Evolutionary conservation across 2,888 invertebrate genomes (phyloP), one percentile per base, ranked within the genome.

Genomic region (Tenthredo notha): DNA sequence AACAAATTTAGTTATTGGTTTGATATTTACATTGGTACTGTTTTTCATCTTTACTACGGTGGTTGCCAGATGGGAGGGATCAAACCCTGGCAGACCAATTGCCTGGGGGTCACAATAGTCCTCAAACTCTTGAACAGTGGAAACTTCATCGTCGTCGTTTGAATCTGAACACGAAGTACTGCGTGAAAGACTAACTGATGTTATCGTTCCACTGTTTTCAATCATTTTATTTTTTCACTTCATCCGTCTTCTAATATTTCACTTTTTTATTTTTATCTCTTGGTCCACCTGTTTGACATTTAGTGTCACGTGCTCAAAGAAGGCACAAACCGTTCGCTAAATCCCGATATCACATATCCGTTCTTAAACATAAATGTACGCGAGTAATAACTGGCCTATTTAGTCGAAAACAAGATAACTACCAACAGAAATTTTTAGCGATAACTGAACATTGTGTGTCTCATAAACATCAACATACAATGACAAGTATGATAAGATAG

Each of bases 1-100:
- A 12, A 94, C 94, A 6, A 95, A 94, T 85, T 95, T 94, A 84
- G 94, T 94, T 91, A 94, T 94, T 37, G 94, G 94, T 1, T 94
- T 95, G 84, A 95, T 94, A 37, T 94, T 94, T 72, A 95, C 94
- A 89, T 94, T 94, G 86, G 91, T 93, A 0, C 94, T 95, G 88
- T 94, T 93, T 33, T 94, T 94, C 29, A 95, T 88, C 87, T 94
- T 94, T 37, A 95, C 93, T 89, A 93, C 84, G 92, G 91, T 15
- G 92, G 87, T 90, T 6, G 40, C 12, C 77, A 75, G 72, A 74
- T 40, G 10, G 2, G 40, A n/a, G 0, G 40, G 43, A 58, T 84
- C 84, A 4, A 84, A 50, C n/a, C 25, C 40, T 58, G 84, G 58
- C 18, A 84, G 12, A 25, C 25, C 61, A 37, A 61, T 40, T 29